These are phyloP conservation scores for Bubo blakistoni DNA, from an alignment of 2,113 vertebrate species.

Conservation along the genomic window DNA sequence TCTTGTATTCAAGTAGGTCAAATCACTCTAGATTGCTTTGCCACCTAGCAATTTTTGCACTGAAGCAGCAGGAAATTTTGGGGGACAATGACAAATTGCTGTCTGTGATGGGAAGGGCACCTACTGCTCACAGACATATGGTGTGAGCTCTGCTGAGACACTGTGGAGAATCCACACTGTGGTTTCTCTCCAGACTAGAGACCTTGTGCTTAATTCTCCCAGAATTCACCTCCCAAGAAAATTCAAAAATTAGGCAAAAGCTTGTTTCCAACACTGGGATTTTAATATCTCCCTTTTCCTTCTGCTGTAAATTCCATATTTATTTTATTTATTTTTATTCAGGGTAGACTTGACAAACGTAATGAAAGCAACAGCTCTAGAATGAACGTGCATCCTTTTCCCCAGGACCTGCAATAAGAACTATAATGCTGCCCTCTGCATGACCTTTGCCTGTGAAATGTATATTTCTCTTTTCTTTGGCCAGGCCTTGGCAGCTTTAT, in stretches of 20 bases:
- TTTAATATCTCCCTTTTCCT: neutral
- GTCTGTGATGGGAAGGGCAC: neutral
- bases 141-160: neutral
- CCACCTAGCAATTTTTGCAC: neutral
- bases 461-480: constrained; percentile 28
- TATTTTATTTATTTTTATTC: constrained; percentile 9
- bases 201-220: neutral
- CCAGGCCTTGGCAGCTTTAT: constrained; percentile 53
- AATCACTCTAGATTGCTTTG: neutral
- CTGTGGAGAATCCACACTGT: neutral
- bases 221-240: neutral
- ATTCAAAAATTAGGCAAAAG: neutral
- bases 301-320: neutral
- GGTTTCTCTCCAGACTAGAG: neutral
- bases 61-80: neutral
- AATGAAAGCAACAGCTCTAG: neutral
- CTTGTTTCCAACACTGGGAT: neutral
- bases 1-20: neutral
- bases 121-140: neutral
- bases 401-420: neutral
- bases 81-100: neutral
- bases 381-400: neutral
- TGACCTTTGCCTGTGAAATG: constrained; percentile 8
- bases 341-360: neutral
- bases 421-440: neutral